phyloP scores from a whole-genome alignment of 2,797 vertebrate genomes.

The Loriculus beryllinus region DNA sequence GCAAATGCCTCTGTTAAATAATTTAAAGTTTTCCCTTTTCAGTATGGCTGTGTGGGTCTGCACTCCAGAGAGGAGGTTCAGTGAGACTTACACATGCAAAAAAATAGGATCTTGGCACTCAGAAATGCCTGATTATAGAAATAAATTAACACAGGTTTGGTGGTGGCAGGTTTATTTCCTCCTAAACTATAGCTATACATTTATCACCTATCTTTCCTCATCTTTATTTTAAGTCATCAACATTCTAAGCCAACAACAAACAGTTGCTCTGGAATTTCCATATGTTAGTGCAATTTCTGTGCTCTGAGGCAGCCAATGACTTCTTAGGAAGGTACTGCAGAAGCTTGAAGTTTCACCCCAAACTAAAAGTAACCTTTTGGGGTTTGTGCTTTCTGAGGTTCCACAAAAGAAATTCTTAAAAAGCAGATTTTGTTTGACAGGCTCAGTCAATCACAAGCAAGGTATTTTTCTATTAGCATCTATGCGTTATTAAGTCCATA shows the following conservation, averaged over 20 bases:
- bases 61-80: constrained; percentile 2
- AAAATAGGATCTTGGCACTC: constrained; percentile 18
- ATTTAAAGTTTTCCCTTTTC: background rate
- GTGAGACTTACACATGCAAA: background rate
- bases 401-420: background rate
- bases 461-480: background rate
- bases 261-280: constrained; percentile 53
- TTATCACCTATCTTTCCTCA: constrained; percentile 30
- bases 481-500: background rate
- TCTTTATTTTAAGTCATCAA: constrained; percentile 58
- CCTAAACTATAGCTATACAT: background rate
- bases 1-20: background rate
- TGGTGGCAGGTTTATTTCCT: background rate
- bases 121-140: background rate
- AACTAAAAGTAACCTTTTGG: background rate
- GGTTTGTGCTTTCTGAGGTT: constrained; percentile 30
- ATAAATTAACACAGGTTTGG: constrained; percentile 25
- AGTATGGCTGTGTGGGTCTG: background rate
- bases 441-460: background rate
- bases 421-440: background rate
- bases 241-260: constrained; percentile 64
- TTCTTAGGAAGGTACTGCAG: constrained; percentile 38
- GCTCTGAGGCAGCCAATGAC: constrained; percentile 33
- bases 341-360: background rate
- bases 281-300: constrained; percentile 52